Base-by-base conservation (phyloP, 2,888 invertebrate species). In the Scotopteryx bipunctaria region DNA sequence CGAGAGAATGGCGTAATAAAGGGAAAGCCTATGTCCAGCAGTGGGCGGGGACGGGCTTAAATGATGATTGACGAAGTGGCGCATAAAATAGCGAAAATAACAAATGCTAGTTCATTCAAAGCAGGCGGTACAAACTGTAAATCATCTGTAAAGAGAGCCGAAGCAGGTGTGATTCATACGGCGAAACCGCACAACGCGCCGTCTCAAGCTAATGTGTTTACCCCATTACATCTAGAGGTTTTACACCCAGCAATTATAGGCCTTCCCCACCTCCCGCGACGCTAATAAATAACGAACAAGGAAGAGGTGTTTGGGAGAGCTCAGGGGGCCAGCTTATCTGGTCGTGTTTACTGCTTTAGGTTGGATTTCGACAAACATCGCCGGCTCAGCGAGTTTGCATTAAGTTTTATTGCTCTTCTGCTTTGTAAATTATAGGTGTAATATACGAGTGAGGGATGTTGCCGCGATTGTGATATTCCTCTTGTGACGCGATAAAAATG, bases 351-450 rank as follows among this genome's bases (percentile, higher is more conserved):
- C 73, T 71, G 69, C 69, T 66, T 68, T 68, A 60, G 65, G 67
- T 64, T 73, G 75, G 80, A 85, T 83, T 83, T 82, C 80, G 76
- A 79, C 83, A 83, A 86, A 86, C 83, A 85, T 71, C 75, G 78
- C 69, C 67, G 70, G 78, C 68, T 75, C 76, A 74, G 73, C 73
- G 78, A 76, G 80, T 80, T 81, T 81, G 79, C 81, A 81, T 86
- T 83, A 86, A 86, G 86, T 87, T 88, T 88, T 86, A 86, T 84
- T 82, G 81, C 84, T 84, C 83, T 79, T 80, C 74, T 76, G 76
- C 78, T 76, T 80, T 81, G 79, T 82, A 82, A 85, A 86, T 85
- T 85, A 81, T 83, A 79, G 73, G 75, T 76, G 77, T 81, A 76
- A 82, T 85, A 78, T 82, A 81, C 67, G 69, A 70, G 64, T 61